Evolutionary conservation across 2,797 vertebrate species (phyloP), one percentile per base, ranked within the genome.

Genomic region (Lindbergichthys nudifrons): DNA sequence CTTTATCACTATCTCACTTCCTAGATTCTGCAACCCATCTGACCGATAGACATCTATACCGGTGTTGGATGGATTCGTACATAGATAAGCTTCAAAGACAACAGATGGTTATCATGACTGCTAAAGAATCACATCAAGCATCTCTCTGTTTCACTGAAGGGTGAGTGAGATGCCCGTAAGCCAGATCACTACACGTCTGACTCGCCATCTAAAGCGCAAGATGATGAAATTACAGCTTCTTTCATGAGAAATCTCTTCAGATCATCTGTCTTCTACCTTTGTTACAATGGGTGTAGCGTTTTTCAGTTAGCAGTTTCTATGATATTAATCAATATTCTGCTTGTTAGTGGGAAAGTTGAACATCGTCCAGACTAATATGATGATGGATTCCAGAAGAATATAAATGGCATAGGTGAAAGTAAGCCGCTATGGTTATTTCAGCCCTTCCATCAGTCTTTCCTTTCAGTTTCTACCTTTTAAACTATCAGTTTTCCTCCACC

Each of bases 1-100:
- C 58, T 81, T 56, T 59, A 60, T 81, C 80, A 56, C 65, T 42
- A 73, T 65, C 81, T 65, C n/a, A 10, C 21, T 21, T 60, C 16
- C 21, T 42, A 18, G 12, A 30, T 43, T 65, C 57, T 39, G 16
- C 41, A n/a, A 68, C 43, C 19, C 9, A 1, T 32, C 54, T 52
- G 60, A 68, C 41, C 4, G 3, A 41, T 47, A 39, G 5, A 45
- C 19, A 60, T 82, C 51, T 65, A 36, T 19, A 18, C 12, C 19
- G 18, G 19, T 11, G 39, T 16, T 45, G 52, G 19, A 68, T 36
- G 16, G 61, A 57, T 66, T 69, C n/a, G 3, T 18, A 21, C 45
- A 54, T 3, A 52, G 15, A 75, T 63, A 30, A 65, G 46, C 70
- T 64, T 63, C 47, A 50, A 50, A 77, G 36, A 48, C 60, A 67